Percentiles rank a stretch among this genome's conserved stretches.
These are phyloP conservation scores for Myotis lucifugus DNA, from an alignment of 2,113 vertebrate genomes.

Conservation along the genomic window DNA sequence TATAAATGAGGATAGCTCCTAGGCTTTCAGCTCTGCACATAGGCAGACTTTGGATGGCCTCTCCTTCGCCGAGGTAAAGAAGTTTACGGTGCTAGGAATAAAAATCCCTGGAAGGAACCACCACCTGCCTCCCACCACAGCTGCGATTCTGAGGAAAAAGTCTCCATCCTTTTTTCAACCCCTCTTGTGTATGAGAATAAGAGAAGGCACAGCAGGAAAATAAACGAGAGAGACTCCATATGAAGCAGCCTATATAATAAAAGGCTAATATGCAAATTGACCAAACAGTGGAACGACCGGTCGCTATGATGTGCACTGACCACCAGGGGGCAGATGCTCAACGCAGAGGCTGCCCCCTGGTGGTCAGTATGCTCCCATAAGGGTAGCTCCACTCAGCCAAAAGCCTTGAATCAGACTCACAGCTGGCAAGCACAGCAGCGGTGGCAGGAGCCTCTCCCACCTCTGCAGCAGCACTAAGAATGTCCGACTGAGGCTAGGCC, in stretches of 20 bases:
- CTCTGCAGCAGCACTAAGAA: no score
- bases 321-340: no score
- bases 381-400: no score
- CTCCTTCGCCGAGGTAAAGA: not conserved
- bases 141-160: not conserved
- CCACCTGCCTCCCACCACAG: not conserved
- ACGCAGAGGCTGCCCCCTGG: no score
- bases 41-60: not conserved
- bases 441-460: no score
- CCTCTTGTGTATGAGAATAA: not conserved
- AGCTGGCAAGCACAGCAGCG: no score
- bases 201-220: not conserved
- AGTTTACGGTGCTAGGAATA: not conserved
- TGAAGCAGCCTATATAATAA: not conserved
- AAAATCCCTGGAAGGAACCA: slow-evolving; percentile 36
- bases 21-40: not conserved
- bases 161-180: not conserved
- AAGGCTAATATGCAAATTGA: no score
- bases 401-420: no score
- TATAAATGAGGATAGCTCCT: not conserved
- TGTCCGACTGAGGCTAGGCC: no score
- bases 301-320: no score
- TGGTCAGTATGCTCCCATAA: no score
- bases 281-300: no score
- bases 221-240: not conserved